Conservation (phyloP, 1,140 invertebrate genomes). For the Monochamus saltuarius region DNA sequence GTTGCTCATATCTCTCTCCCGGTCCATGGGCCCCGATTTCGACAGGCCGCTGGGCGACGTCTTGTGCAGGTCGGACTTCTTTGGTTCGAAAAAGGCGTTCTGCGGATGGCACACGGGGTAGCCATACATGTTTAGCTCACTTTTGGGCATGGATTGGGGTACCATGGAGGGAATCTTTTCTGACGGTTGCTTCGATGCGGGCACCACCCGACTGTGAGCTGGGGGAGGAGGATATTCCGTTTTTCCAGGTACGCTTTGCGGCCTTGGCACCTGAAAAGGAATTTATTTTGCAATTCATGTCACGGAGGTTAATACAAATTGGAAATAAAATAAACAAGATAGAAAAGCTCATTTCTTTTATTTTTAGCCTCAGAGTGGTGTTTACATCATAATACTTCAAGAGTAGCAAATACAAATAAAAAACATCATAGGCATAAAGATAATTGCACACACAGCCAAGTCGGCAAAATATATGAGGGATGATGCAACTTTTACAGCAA, state of each 20-base stretch:
- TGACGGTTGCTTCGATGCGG: conserved; percentile 49
- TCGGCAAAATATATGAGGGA: no score
- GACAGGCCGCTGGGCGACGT: conserved; percentile 44
- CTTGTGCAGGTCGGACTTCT: conserved; percentile 47
- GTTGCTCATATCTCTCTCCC: conserved; percentile 57
- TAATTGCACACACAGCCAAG: no score
- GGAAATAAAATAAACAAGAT: no score
- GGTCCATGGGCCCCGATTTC: conserved; percentile 50
- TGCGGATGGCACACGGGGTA: conserved; percentile 63
- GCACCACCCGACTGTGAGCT: conserved; percentile 57
- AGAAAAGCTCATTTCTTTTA: no score
- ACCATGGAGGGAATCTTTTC: conserved; percentile 56
- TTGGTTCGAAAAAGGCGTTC: conserved; percentile 47
- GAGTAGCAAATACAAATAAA: background rate
- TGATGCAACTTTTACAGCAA: no score
- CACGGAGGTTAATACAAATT: no score
- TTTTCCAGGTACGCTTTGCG: conserved; percentile 52
- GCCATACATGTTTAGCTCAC: conserved; percentile 71
- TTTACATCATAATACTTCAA: no score
- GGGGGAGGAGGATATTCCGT: conserved; percentile 62
- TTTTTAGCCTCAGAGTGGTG: no score
- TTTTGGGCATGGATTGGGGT: conserved; percentile 58
- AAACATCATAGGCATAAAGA: conserved; percentile 1
- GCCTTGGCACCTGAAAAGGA: conserved; percentile 26
- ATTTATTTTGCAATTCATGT: background rate